Conservation (phyloP, 2,797 vertebrate species). For the Morelia viridis region DNA sequence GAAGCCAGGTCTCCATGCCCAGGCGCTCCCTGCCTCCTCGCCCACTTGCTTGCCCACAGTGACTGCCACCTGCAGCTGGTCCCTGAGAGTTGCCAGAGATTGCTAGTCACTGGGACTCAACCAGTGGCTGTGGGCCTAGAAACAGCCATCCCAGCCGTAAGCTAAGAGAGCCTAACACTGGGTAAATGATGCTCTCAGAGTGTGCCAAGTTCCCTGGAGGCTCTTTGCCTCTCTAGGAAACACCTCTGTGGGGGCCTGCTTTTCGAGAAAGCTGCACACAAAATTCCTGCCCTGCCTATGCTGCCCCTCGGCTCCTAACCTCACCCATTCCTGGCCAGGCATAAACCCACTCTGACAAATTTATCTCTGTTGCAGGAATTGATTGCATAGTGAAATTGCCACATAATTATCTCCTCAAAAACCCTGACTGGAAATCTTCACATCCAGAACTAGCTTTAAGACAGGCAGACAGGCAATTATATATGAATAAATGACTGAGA, state of each 20-base stretch:
- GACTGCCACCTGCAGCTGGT: neutral
- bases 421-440: slow-evolving; percentile 70
- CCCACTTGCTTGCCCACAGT: neutral
- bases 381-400: slow-evolving; percentile 63
- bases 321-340: slow-evolving; percentile 55
- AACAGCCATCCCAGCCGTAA: neutral
- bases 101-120: neutral
- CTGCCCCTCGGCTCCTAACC: neutral
- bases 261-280: neutral
- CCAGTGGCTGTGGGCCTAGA: neutral
- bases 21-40: neutral
- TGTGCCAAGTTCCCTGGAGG: neutral
- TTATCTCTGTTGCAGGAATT: slow-evolving; percentile 64
- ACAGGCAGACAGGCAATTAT: slow-evolving; percentile 73
- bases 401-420: slow-evolving; percentile 68
- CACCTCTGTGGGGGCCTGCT: neutral
- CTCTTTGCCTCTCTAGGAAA: neutral
- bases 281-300: neutral
- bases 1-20: neutral
- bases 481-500: slow-evolving; percentile 70
- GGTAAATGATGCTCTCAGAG: no score
- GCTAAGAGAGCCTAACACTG: neutral
- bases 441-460: slow-evolving; percentile 68
- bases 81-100: neutral
- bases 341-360: slow-evolving; percentile 57